A percentile compares a stretch with the other conserved stretches of the same genome.
phyloP scores from a whole-genome alignment of 2,113 vertebrate species.

The Athene noctua region DNA sequence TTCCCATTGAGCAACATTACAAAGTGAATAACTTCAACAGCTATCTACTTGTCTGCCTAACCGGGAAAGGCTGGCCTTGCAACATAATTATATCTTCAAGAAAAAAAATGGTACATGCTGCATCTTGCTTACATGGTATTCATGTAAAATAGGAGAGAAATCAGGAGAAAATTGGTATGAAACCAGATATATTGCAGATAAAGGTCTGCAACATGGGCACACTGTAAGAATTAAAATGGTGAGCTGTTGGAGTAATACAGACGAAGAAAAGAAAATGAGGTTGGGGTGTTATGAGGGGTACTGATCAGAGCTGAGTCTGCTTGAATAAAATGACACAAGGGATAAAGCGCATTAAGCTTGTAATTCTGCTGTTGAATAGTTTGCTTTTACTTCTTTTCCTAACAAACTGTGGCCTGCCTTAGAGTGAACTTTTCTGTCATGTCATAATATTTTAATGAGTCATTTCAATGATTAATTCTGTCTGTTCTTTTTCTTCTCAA shows the following conservation, averaged over 20 bases:
- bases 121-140: neutral
- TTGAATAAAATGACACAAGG: neutral
- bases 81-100: neutral
- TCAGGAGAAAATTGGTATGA: neutral
- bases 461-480: neutral
- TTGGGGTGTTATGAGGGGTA: neutral
- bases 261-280: neutral
- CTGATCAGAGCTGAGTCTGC: neutral
- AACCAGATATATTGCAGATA: neutral
- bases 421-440: neutral
- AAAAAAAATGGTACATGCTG: neutral
- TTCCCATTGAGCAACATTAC: rapidly evolving
- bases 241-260: neutral
- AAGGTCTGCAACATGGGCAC: neutral
- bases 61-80: neutral
- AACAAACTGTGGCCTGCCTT: neutral
- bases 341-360: neutral
- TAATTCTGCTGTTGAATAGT: neutral
- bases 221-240: neutral
- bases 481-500: neutral
- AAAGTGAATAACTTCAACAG: neutral
- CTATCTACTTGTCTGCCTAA: neutral
- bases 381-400: neutral
- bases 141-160: neutral
- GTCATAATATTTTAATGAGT: neutral